phyloP scores from a whole-genome alignment of 1,140 invertebrate species.

The Heliconius eleuchia region DNA sequence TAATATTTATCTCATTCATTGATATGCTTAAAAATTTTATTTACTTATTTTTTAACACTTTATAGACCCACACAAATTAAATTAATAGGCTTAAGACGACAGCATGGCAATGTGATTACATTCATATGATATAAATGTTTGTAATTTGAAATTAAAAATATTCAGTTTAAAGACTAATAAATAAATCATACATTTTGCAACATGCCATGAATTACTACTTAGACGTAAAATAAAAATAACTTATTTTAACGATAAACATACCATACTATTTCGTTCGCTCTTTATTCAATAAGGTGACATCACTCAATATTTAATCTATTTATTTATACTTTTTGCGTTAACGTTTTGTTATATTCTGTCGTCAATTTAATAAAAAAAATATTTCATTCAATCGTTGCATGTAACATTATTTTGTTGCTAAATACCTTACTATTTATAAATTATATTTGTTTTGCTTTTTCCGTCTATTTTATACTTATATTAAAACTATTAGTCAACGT shows the following conservation, averaged over 20 bases:
- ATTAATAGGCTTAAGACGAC: too few species aligned
- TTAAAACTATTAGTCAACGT: conserved; percentile 44
- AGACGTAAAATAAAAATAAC: background rate
- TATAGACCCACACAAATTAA: too few species aligned
- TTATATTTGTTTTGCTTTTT: conserved; percentile 57
- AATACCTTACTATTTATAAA: conserved; percentile 52
- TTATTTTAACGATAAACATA: conserved; percentile 5
- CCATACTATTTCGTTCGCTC: conserved; percentile 1
- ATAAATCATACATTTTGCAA: background rate
- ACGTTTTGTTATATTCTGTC: conserved; percentile 28
- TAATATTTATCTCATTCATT: too few species aligned
- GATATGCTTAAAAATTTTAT: too few species aligned
- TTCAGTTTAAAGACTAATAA: background rate
- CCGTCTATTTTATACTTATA: conserved; percentile 34
- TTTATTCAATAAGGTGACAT: background rate
- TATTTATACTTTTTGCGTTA: conserved; percentile 26
- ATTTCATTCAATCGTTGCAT: conserved; percentile 57
- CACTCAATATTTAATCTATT: conserved; percentile 18
- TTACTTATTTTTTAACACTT: too few species aligned
- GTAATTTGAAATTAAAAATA: too few species aligned
- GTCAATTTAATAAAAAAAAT: conserved; percentile 47
- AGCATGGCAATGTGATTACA: too few species aligned
- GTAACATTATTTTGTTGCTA: conserved; percentile 62
- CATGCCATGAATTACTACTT: too few species aligned
- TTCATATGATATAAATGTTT: too few species aligned